phyloP scores from a whole-genome alignment of 2,888 invertebrate species.

The Phorcus lineatus region DNA sequence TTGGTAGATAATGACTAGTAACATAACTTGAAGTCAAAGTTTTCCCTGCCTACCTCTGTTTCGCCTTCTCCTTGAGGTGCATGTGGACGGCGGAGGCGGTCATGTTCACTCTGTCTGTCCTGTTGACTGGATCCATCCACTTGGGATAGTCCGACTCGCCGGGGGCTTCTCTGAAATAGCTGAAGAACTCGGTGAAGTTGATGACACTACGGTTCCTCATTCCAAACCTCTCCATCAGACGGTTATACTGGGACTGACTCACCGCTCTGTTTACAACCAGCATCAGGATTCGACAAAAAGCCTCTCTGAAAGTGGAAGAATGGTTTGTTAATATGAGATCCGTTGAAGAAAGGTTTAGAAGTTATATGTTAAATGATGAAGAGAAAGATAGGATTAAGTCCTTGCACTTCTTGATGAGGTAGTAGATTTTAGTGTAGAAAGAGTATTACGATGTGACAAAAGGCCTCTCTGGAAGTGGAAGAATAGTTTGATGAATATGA shows the following conservation, averaged over 20 bases:
- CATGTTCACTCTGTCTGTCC: conserved; percentile 65
- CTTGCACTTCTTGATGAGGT: too few species aligned
- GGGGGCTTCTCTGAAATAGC: conserved; percentile 60
- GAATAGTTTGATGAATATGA: too few species aligned
- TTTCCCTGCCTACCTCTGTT: conserved; percentile 61
- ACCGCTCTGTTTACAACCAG: conserved; percentile 64
- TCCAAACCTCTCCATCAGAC: conserved; percentile 67
- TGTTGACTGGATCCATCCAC: conserved; percentile 73
- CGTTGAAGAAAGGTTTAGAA: not conserved
- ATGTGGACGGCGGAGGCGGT: conserved; percentile 69
- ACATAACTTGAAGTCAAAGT: too few species aligned
- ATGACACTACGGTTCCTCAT: conserved; percentile 63
- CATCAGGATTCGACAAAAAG: conserved; percentile 69
- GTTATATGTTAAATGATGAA: not conserved
- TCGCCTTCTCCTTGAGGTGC: conserved; percentile 72
- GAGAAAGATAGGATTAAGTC: too few species aligned
- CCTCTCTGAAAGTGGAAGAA: conserved; percentile 62
- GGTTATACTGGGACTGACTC: conserved; percentile 55
- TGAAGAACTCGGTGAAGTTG: conserved; percentile 71
- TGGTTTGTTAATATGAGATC: not conserved
- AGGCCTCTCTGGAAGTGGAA: too few species aligned
- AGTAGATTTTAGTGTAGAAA: too few species aligned
- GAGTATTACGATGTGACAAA: too few species aligned
- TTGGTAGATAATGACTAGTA: too few species aligned
- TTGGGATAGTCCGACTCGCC: conserved; percentile 64